These are phyloP conservation scores for Aselliscus stoliczkanus DNA, from an alignment of 2,797 vertebrate species.

Conservation along the genomic window DNA sequence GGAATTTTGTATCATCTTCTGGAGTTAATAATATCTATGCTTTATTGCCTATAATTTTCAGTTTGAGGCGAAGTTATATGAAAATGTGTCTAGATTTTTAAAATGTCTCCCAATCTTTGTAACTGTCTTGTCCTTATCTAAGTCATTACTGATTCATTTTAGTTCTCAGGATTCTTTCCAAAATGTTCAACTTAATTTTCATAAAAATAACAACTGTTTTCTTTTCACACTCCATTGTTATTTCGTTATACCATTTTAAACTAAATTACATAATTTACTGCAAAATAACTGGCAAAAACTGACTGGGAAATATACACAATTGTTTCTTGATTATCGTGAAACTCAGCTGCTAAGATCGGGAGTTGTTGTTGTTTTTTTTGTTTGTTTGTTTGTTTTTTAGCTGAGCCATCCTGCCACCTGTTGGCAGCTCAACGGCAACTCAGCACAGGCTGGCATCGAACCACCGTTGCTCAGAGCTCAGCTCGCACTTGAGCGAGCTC, in stretches of 20 bases:
- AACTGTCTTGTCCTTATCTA: background rate
- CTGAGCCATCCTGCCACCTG: too few relatives aligned
- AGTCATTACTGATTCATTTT: background rate
- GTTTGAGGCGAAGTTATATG: background rate
- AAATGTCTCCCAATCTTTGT: background rate
- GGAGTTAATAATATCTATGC: background rate
- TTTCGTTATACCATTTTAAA: background rate
- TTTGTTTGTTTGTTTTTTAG: too few relatives aligned
- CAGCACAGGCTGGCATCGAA: too few relatives aligned
- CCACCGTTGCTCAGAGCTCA: too few relatives aligned
- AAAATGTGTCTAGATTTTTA: background rate
- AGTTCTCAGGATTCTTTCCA: background rate
- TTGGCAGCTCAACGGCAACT: too few relatives aligned
- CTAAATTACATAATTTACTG: background rate
- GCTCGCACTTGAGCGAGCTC: too few relatives aligned
- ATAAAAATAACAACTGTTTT: background rate
- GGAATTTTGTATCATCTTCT: background rate
- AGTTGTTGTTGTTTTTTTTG: too few relatives aligned
- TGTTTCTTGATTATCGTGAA: background rate
- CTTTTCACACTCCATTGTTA: background rate
- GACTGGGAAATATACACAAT: background rate
- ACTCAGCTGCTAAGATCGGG: background rate
- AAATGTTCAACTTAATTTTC: background rate
- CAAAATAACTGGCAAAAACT: background rate
- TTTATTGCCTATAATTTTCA: background rate